Evolutionary conservation across 1,140 invertebrate species (phyloP).

Genomic region (Stegodyphus mimosarum): DNA sequence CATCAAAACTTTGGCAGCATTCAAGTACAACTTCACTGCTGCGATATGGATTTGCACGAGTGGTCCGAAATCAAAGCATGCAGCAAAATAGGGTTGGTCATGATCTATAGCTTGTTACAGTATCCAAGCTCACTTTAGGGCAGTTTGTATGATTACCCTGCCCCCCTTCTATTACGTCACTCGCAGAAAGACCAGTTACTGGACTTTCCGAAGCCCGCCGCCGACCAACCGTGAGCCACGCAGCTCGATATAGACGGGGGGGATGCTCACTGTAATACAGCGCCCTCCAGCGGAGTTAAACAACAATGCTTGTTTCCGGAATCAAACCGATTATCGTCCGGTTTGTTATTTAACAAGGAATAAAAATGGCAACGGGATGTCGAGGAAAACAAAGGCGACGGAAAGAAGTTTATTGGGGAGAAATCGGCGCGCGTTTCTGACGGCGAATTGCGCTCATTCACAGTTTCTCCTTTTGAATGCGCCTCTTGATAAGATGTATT

Average conservation of each 20-base stretch:
- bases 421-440: no score
- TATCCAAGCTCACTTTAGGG: slow-evolving; percentile 14
- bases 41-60: background rate
- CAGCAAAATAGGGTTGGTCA: background rate
- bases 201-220: background rate
- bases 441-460: no score
- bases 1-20: background rate
- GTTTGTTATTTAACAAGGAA: slow-evolving; percentile 16
- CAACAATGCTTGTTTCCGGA: slow-evolving; percentile 14
- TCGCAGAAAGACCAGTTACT: slow-evolving; percentile 1
- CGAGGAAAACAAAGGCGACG: background rate
- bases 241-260: background rate
- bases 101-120: slow-evolving; percentile 23
- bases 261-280: slow-evolving; percentile 41
- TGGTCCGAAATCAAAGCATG: background rate
- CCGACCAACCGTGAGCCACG: slow-evolving; percentile 12
- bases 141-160: slow-evolving; percentile 33
- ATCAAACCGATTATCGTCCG: background rate
- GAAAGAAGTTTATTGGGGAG: no score
- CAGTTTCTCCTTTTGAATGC: no score
- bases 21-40: background rate
- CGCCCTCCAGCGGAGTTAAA: slow-evolving; percentile 14
- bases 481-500: no score
- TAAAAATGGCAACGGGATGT: background rate
- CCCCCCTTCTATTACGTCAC: slow-evolving; percentile 25